Evolutionary conservation across 2,888 invertebrate genomes (phyloP).

Genomic region (Agrochola lychnidis): DNA sequence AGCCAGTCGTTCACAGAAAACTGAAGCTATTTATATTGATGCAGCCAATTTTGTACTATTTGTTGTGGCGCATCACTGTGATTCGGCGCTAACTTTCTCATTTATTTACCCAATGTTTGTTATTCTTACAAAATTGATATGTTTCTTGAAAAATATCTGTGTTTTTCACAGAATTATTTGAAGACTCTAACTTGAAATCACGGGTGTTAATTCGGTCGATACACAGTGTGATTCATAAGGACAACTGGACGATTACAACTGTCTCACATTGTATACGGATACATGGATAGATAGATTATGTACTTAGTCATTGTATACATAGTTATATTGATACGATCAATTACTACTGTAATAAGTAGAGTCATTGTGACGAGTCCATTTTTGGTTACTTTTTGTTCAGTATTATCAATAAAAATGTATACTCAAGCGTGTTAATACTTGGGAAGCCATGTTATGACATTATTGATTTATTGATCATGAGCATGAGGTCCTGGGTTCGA

Average conservation of each 20-base stretch:
- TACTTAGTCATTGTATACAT: conserved; percentile 11
- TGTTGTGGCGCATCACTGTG: conserved; percentile 34
- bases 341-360: conserved; percentile 11
- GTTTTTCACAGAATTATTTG: conserved; percentile 11
- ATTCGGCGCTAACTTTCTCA: conserved; percentile 35
- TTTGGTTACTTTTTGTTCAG: neutral
- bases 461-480: too few species aligned
- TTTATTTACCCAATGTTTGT: conserved; percentile 32
- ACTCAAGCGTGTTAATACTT: neutral
- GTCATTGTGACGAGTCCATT: neutral
- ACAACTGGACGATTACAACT: conserved; percentile 8
- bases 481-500: too few species aligned
- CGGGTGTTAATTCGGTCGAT: conserved; percentile 19
- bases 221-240: conserved; percentile 30
- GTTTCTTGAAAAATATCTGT: conserved; percentile 27
- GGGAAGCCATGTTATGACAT: neutral
- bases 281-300: neutral
- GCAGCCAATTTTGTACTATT: conserved; percentile 56
- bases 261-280: neutral
- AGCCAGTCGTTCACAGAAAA: conserved; percentile 61
- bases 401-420: neutral
- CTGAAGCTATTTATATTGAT: conserved; percentile 62
- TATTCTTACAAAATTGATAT: conserved; percentile 10
- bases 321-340: conserved; percentile 10
- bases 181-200: conserved; percentile 12